These are phyloP conservation scores for Drosophila hamatofila DNA, from an alignment of 2,888 invertebrate genomes.

Conservation along the genomic window DNA sequence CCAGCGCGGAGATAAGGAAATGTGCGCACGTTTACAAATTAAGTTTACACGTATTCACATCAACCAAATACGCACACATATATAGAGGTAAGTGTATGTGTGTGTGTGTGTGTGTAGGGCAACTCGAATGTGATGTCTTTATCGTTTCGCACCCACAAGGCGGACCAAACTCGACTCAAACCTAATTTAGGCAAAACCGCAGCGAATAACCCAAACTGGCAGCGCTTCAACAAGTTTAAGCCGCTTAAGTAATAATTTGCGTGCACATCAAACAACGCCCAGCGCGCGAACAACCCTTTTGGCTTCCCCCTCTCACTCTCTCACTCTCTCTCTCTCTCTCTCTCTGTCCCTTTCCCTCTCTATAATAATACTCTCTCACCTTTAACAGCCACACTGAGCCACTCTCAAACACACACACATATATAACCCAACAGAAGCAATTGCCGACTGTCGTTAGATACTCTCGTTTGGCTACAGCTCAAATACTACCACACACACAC, in stretches of 20 bases:
- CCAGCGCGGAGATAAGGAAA: conserved; percentile 8
- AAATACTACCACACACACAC: conserved; percentile 27
- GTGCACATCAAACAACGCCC: conserved; percentile 55
- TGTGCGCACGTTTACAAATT: conserved; percentile 17
- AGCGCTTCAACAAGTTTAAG: conserved; percentile 67
- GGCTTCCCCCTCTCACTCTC: not conserved
- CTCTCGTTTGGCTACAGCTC: conserved; percentile 38
- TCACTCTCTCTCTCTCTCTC: not conserved
- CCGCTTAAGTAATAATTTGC: conserved; percentile 78
- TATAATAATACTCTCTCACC: not conserved
- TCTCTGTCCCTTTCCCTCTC: not conserved
- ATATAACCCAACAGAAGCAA: conserved; percentile 4
- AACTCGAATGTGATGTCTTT: conserved; percentile 33
- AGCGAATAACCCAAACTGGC: conserved; percentile 30
- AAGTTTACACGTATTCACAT: conserved; percentile 8
- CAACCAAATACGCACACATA: not conserved
- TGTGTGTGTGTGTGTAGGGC: not conserved
- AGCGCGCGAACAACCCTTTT: conserved; percentile 13
- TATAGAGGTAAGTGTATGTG: not conserved
- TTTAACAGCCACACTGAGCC: not conserved
- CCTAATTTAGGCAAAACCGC: conserved; percentile 23
- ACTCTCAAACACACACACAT: not conserved
- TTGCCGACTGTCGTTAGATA: conserved; percentile 38
- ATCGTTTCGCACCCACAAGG: conserved; percentile 26
- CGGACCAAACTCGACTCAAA: conserved; percentile 8